Conservation (phyloP, 1,140 invertebrate species). For the Oryctes rhinoceros region DNA sequence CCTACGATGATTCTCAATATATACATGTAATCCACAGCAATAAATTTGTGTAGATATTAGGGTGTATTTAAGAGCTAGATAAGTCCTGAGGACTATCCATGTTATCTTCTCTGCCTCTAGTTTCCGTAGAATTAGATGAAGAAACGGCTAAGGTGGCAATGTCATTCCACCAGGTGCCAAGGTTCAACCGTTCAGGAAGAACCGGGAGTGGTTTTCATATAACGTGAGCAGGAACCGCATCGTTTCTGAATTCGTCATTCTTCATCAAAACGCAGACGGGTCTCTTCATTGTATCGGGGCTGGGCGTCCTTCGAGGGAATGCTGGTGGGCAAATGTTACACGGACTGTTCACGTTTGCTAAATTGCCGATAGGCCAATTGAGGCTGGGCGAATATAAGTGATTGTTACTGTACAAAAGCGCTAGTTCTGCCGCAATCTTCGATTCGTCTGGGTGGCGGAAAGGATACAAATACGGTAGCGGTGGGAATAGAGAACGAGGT, state of each 20-base stretch:
- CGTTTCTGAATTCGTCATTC: conserved; percentile 62
- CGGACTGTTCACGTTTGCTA: conserved; percentile 50
- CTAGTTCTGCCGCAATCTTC: conserved; percentile 72
- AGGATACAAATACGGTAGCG: conserved; percentile 76
- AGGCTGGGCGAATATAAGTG: conserved; percentile 57
- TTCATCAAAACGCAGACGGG: conserved; percentile 68
- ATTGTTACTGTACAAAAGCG: conserved; percentile 61
- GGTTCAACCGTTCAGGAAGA: conserved; percentile 68
- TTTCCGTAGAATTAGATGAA: conserved; percentile 26
- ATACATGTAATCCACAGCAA: conserved; percentile 1
- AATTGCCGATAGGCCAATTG: conserved; percentile 60
- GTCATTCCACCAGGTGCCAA: conserved; percentile 64
- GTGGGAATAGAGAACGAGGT: conserved; percentile 71
- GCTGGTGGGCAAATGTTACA: conserved; percentile 60
- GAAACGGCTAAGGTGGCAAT: conserved; percentile 55
- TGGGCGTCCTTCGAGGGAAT: conserved; percentile 62
- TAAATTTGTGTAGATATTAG: conserved; percentile 10
- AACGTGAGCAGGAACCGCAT: conserved; percentile 66
- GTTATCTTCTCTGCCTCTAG: conserved; percentile 26
- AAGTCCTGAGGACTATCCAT: conserved; percentile 18
- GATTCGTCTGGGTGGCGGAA: conserved; percentile 72
- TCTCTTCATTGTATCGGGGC: conserved; percentile 62
- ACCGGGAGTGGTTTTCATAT: conserved; percentile 85
- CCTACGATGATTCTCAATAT: conserved; percentile 10
- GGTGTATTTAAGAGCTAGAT: conserved; percentile 19